Evolutionary conservation across 1,140 invertebrate species (phyloP).

Genomic region (Drosophila micromelanica): DNA sequence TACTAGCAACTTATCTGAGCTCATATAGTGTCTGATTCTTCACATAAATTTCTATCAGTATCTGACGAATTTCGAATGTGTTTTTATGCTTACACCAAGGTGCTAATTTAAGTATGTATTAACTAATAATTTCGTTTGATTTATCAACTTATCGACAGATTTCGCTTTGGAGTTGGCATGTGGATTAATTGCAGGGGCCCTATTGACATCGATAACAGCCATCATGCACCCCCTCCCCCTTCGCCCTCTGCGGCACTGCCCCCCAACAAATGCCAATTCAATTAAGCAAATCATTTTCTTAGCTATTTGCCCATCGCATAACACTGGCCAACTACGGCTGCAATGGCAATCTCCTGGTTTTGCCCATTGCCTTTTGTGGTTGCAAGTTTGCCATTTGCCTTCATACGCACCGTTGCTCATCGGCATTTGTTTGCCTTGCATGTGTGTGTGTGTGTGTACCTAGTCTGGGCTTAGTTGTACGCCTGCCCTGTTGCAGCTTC

Average conservation of each 20-base stretch:
- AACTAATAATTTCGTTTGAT: too few species aligned
- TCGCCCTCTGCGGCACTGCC: too few species aligned
- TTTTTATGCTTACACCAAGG: too few species aligned
- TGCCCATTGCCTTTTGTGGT: slow-evolving; percentile 50
- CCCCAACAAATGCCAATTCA: slow-evolving; percentile 31
- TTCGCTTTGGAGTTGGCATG: too few species aligned
- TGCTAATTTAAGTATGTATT: too few species aligned
- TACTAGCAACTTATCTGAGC: too few species aligned
- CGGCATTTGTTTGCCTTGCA: slow-evolving; percentile 57
- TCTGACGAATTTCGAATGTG: too few species aligned
- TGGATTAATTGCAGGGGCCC: too few species aligned
- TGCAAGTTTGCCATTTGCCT: slow-evolving; percentile 62
- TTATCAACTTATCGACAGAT: too few species aligned
- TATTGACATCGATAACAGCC: background rate
- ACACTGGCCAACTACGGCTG: slow-evolving; percentile 9
- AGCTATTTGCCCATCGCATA: slow-evolving; percentile 16
- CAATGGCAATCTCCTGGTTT: slow-evolving; percentile 15
- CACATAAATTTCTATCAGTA: slow-evolving; percentile 31
- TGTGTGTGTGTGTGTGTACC: slow-evolving; percentile 2
- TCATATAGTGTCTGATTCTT: background rate
- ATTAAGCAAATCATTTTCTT: slow-evolving; percentile 33
- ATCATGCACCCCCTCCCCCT: too few species aligned
- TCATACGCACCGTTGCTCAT: slow-evolving; percentile 71
- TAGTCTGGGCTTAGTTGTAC: slow-evolving; percentile 5
- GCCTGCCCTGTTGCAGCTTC: slow-evolving; percentile 21